Conservation (phyloP, 2,113 vertebrate species). For the Aspiorhynchus laticeps region DNA sequence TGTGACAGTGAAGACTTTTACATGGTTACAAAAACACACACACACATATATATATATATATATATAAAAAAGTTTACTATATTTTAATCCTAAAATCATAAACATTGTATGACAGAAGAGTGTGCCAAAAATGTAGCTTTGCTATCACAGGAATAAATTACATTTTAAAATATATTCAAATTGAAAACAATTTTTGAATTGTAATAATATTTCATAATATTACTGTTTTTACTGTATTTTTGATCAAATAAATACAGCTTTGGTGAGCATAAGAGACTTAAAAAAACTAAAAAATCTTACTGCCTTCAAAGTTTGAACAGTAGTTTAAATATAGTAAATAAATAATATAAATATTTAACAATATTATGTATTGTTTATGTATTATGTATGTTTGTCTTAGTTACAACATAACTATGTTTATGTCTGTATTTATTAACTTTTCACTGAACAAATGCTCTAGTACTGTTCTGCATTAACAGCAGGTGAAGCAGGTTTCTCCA, state of each 20-base stretch:
- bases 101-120: neutral
- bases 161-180: too few relatives aligned
- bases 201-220: neutral
- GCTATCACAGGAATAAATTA: neutral
- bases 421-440: neutral
- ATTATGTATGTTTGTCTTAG: neutral
- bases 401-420: neutral
- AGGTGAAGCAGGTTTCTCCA: neutral
- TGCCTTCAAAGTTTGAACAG: neutral
- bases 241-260: neutral
- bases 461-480: conserved; percentile 8
- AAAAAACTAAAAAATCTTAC: too few relatives aligned
- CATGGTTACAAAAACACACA: too few relatives aligned
- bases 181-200: too few relatives aligned
- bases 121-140: neutral
- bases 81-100: too few relatives aligned
- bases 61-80: too few relatives aligned
- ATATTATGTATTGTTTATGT: neutral
- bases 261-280: neutral
- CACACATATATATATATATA: too few relatives aligned
- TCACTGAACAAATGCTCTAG: neutral
- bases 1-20: too few relatives aligned
- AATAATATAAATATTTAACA: neutral
- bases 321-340: neutral
- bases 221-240: neutral